Evolutionary conservation across 2,888 invertebrate species (phyloP).

Genomic region (Tigriopus californicus): DNA sequence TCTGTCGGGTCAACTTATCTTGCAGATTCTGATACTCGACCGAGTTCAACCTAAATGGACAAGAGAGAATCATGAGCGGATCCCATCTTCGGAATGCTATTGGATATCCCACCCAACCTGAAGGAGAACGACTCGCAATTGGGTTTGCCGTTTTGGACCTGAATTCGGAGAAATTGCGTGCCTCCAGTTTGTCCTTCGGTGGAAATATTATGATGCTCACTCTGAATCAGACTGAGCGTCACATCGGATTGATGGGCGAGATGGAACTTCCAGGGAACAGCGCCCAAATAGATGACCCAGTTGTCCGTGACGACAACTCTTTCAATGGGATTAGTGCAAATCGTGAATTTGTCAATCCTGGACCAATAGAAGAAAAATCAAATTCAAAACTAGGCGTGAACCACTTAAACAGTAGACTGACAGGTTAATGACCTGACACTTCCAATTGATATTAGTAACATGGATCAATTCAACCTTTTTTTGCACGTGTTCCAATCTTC

Average conservation of each 20-base stretch:
- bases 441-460: too few relatives aligned
- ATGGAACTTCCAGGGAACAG: conserved; percentile 43
- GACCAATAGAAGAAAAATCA: conserved; percentile 23
- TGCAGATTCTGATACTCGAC: conserved; percentile 56
- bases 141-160: conserved; percentile 30
- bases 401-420: too few relatives aligned
- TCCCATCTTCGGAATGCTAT: too few relatives aligned
- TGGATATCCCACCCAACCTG: too few relatives aligned
- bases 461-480: too few relatives aligned
- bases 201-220: conserved; percentile 33
- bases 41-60: conserved; percentile 43
- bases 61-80: too few relatives aligned
- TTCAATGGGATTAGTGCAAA: conserved; percentile 45
- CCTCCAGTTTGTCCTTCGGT: conserved; percentile 46
- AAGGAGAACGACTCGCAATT: conserved; percentile 16
- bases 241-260: conserved; percentile 62
- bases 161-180: conserved; percentile 62
- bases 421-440: too few relatives aligned
- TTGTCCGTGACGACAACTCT: conserved; percentile 58
- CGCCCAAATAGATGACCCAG: conserved; percentile 63
- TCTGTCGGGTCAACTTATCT: conserved; percentile 45
- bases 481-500: too few relatives aligned
- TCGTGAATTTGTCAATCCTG: conserved; percentile 51
- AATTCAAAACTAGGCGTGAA: too few relatives aligned
- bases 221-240: conserved; percentile 48